Evolutionary conservation across 2,113 vertebrate genomes (phyloP).

Genomic region (Cromileptes altivelis): DNA sequence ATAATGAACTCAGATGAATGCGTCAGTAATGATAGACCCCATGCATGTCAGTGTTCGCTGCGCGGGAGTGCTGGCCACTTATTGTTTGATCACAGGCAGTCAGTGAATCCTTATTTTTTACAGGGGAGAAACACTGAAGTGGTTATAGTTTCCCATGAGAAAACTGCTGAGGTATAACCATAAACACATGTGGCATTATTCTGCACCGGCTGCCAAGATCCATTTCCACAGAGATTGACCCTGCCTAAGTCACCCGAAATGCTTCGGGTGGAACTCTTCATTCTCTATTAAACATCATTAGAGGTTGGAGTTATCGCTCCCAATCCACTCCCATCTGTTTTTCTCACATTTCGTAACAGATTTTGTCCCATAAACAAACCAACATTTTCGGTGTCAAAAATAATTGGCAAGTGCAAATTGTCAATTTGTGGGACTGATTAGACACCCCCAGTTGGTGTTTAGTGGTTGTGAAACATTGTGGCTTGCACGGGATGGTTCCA

Average conservation of each 20-base stretch:
- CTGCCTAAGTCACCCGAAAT: conserved; percentile 44
- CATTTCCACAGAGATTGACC: conserved; percentile 34
- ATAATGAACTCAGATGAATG: conserved; percentile 1
- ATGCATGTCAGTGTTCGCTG: neutral
- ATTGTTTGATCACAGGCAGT: conserved; percentile 32
- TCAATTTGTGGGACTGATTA: conserved; percentile 52
- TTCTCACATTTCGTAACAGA: conserved; percentile 20
- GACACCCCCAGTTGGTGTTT: conserved; percentile 30
- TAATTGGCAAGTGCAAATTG: conserved; percentile 48
- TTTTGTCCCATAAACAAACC: conserved; percentile 33
- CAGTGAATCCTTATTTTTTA: conserved; percentile 9
- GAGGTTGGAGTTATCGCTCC: conserved; percentile 42
- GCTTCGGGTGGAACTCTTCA: conserved; percentile 20
- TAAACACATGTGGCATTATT: conserved; percentile 53
- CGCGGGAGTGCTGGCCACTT: conserved; percentile 6
- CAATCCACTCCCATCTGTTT: conserved; percentile 14
- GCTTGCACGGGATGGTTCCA: conserved; percentile 27
- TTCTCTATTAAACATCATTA: conserved; percentile 28
- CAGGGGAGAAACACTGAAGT: conserved; percentile 15
- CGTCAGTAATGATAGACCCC: conserved; percentile 2
- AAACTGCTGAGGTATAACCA: conserved; percentile 60
- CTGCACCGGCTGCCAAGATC: conserved; percentile 25
- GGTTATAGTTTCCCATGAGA: conserved; percentile 59
- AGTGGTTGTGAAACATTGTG: conserved; percentile 52
- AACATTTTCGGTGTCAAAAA: conserved; percentile 26